Base-by-base conservation (phyloP, 2,888 invertebrate species). In the Hemicrepidius hirtus region DNA sequence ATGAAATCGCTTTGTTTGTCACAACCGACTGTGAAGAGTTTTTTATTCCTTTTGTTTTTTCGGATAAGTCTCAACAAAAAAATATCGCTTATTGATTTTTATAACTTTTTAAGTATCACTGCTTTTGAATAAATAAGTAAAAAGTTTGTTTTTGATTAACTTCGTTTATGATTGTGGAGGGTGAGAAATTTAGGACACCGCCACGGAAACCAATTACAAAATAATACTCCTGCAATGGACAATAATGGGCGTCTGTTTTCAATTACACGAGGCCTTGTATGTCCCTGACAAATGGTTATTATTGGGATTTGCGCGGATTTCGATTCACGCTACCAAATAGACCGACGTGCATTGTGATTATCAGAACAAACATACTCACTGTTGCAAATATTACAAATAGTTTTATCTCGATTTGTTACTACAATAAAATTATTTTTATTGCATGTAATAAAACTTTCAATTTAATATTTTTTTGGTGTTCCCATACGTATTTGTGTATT, bases 161-260 rank as follows among this genome's bases (percentile, higher is more conserved):
- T 44, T 44, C 44, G 44, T 18, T 13, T 18, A 16, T 44, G 1
- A 9, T 13, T 5, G 21, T 13, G 24, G 16, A 40, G 67, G n/a
- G 35, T 24, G 20, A 41, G 50, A 35, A 37, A 62, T 68, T 62
- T 68, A 37, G 60, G 53, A 21, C 50, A 5, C 32, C 35, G 16
- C 64, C 20, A 16, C 21, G 44, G 13, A 37, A 63, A 66, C 62
- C 60, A 71, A 67, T 71, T 71, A 67, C 62, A 69, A 64, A 73
- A 64, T 69, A 69, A 69, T 69, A 28, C 57, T 49, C 40, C 46
- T 41, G 68, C 64, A 69, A 44, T 65, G 69, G 59, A 68, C 72
- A 68, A 68, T 72, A 72, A 72, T 72, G 68, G 73, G 41, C 40
- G 59, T 60, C 73, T 73, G 73, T 68, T 73, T 73, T 73, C 73